Conservation (phyloP, 2,888 invertebrate species). For the Sminthurides aquaticus region DNA sequence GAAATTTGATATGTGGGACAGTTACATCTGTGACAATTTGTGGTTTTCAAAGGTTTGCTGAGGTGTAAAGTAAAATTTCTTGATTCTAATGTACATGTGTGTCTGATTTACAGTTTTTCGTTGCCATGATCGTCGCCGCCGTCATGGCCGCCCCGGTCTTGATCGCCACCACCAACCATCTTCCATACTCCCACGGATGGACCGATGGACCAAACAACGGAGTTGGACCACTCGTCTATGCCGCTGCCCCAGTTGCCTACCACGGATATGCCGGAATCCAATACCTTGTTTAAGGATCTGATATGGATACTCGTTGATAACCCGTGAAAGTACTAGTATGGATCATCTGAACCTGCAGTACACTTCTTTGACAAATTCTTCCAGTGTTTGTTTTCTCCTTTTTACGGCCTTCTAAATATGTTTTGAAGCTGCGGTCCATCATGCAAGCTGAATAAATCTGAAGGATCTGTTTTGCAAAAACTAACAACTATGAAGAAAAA, state of each 20-base stretch:
- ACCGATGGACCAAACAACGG: conserved; percentile 33
- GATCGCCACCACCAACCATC: conserved; percentile 15
- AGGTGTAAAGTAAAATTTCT: conserved; percentile 5
- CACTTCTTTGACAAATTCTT: too few relatives aligned
- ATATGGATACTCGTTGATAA: too few relatives aligned
- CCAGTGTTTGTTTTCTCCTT: too few relatives aligned
- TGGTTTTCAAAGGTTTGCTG: neutral
- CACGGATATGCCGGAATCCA: conserved; percentile 4
- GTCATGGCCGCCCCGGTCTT: conserved; percentile 22
- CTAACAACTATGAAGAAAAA: too few relatives aligned
- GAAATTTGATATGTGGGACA: too few relatives aligned
- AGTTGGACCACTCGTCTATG: conserved; percentile 23
- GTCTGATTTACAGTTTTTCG: conserved; percentile 23
- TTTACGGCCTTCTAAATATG: too few relatives aligned
- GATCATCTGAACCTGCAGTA: too few relatives aligned
- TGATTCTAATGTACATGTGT: conserved; percentile 3
- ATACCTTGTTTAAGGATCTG: conserved; percentile 9
- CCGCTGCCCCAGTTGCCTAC: conserved; percentile 14
- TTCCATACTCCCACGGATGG: conserved; percentile 26
- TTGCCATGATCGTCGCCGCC: conserved; percentile 22
- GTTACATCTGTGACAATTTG: neutral
- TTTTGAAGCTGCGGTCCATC: too few relatives aligned
- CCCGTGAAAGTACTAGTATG: too few relatives aligned
- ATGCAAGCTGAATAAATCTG: too few relatives aligned
- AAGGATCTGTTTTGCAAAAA: too few relatives aligned